Evolutionary conservation across 2,797 vertebrate genomes (phyloP).

Genomic region (Sparidentex hasta): DNA sequence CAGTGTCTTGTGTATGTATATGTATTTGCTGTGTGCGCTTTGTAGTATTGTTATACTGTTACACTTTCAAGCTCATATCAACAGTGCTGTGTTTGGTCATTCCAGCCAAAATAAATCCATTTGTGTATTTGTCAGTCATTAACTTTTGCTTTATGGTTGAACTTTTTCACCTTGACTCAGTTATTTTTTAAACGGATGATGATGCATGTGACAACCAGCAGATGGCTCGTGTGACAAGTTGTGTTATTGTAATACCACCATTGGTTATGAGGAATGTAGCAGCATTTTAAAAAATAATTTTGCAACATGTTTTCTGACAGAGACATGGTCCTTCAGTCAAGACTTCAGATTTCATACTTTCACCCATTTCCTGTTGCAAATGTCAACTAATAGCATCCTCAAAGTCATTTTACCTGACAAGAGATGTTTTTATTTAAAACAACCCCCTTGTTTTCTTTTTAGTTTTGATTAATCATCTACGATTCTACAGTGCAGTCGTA

Average conservation of each 20-base stretch:
- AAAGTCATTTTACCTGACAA: not conserved
- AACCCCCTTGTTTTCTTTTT: too few relatives aligned
- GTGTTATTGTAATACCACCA: not conserved
- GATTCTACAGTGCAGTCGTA: too few relatives aligned
- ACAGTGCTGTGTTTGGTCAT: constrained; percentile 60
- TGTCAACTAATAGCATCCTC: not conserved
- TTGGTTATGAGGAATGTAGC: not conserved
- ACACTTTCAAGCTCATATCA: constrained; percentile 45
- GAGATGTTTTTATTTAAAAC: not conserved
- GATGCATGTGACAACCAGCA: not conserved
- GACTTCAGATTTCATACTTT: not conserved
- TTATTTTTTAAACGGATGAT: not conserved
- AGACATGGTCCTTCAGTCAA: not conserved
- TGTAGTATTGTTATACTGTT: constrained; percentile 55
- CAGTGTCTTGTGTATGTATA: constrained; percentile 58
- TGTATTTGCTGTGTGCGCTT: constrained; percentile 56
- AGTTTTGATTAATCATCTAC: too few relatives aligned
- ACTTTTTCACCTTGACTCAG: not conserved
- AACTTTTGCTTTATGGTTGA: constrained; percentile 22
- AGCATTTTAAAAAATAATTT: not conserved
- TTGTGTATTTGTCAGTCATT: constrained; percentile 60
- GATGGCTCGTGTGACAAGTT: too few relatives aligned
- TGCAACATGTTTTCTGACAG: not conserved
- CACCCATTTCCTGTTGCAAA: not conserved
- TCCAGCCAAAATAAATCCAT: constrained; percentile 73